A percentile compares a stretch with the other conserved stretches of the same genome.
Evolutionary conservation across 2,888 invertebrate genomes (phyloP).

Genomic region (Calliopum simillimum): DNA sequence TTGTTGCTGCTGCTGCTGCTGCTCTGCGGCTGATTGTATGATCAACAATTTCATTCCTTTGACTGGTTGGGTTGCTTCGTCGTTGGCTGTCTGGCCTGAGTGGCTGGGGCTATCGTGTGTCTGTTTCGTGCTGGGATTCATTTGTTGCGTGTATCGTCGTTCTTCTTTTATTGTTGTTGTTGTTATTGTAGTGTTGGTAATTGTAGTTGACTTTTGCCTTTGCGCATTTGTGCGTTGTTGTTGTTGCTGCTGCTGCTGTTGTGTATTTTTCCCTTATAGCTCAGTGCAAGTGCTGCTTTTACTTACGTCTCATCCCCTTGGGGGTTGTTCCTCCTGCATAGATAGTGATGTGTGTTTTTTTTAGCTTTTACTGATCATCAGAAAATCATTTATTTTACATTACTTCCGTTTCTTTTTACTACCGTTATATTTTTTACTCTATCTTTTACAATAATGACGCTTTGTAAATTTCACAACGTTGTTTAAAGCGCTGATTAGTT

Average conservation of each 20-base stretch:
- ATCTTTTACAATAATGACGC: too few relatives aligned
- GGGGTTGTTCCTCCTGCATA: background rate
- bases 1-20: background rate
- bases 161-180: background rate
- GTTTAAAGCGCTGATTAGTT: too few relatives aligned
- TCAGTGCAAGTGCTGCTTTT: background rate
- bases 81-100: background rate
- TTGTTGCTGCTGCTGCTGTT: constrained; percentile 10
- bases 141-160: constrained; percentile 17
- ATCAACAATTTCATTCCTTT: constrained; percentile 13
- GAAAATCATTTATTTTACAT: too few relatives aligned
- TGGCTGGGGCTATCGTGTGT: background rate
- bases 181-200: constrained; percentile 1
- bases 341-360: too few relatives aligned
- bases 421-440: too few relatives aligned
- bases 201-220: constrained; percentile 39
- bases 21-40: constrained; percentile 7
- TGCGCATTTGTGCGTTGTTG: constrained; percentile 3
- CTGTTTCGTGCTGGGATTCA: constrained; percentile 22
- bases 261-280: background rate
- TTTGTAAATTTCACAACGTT: too few relatives aligned
- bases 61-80: constrained; percentile 21
- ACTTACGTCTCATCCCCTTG: background rate
- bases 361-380: too few relatives aligned
- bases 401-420: too few relatives aligned